phyloP scores from a whole-genome alignment of 2,888 invertebrate genomes.

The Leucozona laternaria region DNA sequence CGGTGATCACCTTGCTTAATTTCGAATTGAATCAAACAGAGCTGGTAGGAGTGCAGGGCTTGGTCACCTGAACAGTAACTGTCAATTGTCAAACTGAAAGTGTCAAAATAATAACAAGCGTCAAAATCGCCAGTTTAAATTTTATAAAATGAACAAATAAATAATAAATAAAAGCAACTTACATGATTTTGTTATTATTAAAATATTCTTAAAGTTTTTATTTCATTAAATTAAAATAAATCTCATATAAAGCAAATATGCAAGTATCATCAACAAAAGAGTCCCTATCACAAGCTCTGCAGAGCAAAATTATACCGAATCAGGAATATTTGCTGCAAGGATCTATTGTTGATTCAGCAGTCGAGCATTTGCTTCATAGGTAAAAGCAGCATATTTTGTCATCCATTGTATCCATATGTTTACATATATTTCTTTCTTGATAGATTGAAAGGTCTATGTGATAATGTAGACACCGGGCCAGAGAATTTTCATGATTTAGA shows the following conservation, averaged over 20 bases:
- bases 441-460: conserved; percentile 93
- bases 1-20: no score
- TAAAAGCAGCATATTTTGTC: conserved; percentile 45
- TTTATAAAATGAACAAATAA: no score
- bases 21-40: no score
- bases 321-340: conserved; percentile 97
- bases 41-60: no score
- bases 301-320: conserved; percentile 94
- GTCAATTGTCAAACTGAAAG: neutral
- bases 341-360: conserved; percentile 95
- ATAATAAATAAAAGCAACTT: neutral
- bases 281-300: conserved; percentile 90
- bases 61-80: no score
- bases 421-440: neutral
- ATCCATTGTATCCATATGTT: neutral
- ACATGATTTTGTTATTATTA: no score
- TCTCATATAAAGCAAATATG: conserved; percentile 22
- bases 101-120: no score
- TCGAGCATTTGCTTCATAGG: conserved; percentile 95
- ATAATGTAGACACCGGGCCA: conserved; percentile 95
- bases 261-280: conserved; percentile 80
- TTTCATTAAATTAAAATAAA: neutral
- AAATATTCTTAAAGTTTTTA: neutral
- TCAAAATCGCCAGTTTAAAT: no score
- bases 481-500: conserved; percentile 97